phyloP scores from a whole-genome alignment of 2,888 invertebrate species.

The Cantharis rufa region DNA sequence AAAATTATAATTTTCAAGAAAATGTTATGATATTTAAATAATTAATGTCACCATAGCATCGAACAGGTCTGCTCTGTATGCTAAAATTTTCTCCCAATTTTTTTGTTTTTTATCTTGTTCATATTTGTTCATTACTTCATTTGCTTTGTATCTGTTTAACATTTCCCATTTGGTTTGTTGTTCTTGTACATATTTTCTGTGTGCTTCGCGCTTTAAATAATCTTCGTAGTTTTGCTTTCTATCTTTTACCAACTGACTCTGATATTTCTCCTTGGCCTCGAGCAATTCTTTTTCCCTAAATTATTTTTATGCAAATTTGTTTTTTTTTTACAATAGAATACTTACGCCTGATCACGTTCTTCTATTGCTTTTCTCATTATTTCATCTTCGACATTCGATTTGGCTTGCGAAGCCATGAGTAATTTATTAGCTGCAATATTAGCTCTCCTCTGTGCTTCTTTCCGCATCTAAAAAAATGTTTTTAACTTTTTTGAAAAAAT shows the following conservation, averaged over 20 bases:
- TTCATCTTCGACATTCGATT: constrained; percentile 56
- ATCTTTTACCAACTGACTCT: constrained; percentile 43
- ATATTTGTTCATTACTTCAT: constrained; percentile 57
- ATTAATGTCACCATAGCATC: constrained; percentile 56
- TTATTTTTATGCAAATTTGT: not conserved
- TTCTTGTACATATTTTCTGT: constrained; percentile 52
- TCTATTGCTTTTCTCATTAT: constrained; percentile 58
- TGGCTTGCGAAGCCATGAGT: constrained; percentile 54
- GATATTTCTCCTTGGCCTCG: constrained; percentile 46
- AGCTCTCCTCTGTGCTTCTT: constrained; percentile 54
- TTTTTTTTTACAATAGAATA: not conserved
- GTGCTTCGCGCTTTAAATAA: constrained; percentile 46
- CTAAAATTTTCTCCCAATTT: constrained; percentile 53
- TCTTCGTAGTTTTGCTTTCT: constrained; percentile 42
- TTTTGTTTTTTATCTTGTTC: constrained; percentile 53
- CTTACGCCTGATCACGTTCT: constrained; percentile 55
- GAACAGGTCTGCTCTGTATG: constrained; percentile 57
- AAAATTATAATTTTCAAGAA: not conserved
- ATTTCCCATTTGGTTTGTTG: constrained; percentile 61
- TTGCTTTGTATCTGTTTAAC: constrained; percentile 62
- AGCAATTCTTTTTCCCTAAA: constrained; percentile 51
- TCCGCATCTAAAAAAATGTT: constrained; percentile 42
- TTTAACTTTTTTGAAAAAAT: not conserved
- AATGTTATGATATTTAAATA: not conserved
- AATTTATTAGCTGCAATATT: constrained; percentile 57